Base-by-base conservation (phyloP, 2,888 invertebrate species). In the Glyphotaelius pellucidus region DNA sequence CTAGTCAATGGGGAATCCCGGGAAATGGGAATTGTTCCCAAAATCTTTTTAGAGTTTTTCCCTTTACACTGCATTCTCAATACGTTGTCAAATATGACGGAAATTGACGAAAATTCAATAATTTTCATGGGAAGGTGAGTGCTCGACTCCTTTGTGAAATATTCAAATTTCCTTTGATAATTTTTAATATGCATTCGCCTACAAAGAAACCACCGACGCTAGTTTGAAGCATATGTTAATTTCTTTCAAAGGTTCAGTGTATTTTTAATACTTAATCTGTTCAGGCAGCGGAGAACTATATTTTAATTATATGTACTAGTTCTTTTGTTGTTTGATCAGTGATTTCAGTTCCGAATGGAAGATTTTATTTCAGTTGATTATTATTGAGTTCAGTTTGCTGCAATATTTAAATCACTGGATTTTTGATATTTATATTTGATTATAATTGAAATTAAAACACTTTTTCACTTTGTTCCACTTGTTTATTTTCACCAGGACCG, bases 31-130 rank as follows among this genome's bases (percentile, higher is more conserved):
- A 85, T 35, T n/a, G 30, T 86, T 86, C 47, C 85, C 67, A 1
- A 67, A 67, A 67, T 67, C 67, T 25, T 25, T 67, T 67, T 25
- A 67, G 67, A 67, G 67, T 67, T 67, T 52, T 67, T 67, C 67
- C 67, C 67, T 25, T 67, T 67, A 67, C 25, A 25, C 25, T 67
- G 67, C 19, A 67, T 67, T 25, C 42, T 42, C 38, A 86, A 86
- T 86, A 86, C 38, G 47, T 47, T 86, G 85, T 86, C 85, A 42
- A 86, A 30, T 86, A 30, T 86, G 85, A 86, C 14, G 85, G 42
- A 86, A 86, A 86, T 86, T 86, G 85, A 86, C 42, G 85, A 86
- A 86, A 86, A 30, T 86, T 86, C 47, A 86, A 86, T 86, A 86
- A 86, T 86, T 86, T 86, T 42, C 85, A 15, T 85, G 38, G 30